phyloP scores from a whole-genome alignment of 1,140 invertebrate species.

The Dolichoris vasculosae region DNA sequence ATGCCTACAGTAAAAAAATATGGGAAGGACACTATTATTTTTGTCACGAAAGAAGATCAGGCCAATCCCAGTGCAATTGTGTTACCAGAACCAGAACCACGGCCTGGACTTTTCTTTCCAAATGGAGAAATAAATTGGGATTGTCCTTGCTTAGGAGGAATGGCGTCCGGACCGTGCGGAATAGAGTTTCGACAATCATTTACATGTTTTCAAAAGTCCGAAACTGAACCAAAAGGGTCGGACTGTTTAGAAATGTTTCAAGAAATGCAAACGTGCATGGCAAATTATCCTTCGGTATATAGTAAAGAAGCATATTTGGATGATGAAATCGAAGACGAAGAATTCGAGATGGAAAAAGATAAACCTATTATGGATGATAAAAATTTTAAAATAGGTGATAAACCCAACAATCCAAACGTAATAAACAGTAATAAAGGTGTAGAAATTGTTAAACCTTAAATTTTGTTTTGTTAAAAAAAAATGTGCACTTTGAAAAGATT shows the following conservation, averaged over 20 bases:
- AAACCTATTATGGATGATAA: background rate
- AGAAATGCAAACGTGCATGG: slow-evolving; percentile 95
- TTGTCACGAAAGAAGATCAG: slow-evolving; percentile 88
- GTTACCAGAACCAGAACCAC: slow-evolving; percentile 83
- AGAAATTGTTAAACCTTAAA: slow-evolving; percentile 47
- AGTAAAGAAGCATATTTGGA: slow-evolving; percentile 72
- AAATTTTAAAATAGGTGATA: background rate
- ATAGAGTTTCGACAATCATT: slow-evolving; percentile 94
- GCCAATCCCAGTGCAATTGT: slow-evolving; percentile 81
- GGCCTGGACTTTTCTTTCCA: slow-evolving; percentile 86
- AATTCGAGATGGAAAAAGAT: background rate
- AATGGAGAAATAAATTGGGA: slow-evolving; percentile 97
- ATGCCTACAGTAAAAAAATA: slow-evolving; percentile 73
- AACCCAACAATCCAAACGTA: slow-evolving; percentile 6
- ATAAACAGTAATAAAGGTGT: slow-evolving; percentile 52
- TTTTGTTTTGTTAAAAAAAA: slow-evolving; percentile 22
- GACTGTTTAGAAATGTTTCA: slow-evolving; percentile 94
- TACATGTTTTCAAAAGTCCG: slow-evolving; percentile 94
- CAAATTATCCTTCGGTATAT: slow-evolving; percentile 90
- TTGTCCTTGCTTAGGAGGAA: slow-evolving; percentile 96
- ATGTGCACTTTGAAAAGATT: background rate
- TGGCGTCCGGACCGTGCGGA: slow-evolving; percentile 96
- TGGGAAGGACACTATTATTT: slow-evolving; percentile 90
- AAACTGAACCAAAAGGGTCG: slow-evolving; percentile 86
- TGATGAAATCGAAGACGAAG: slow-evolving; percentile 75